Conservation (phyloP, 2,888 invertebrate species). For the Meiosimyza decipiens region DNA sequence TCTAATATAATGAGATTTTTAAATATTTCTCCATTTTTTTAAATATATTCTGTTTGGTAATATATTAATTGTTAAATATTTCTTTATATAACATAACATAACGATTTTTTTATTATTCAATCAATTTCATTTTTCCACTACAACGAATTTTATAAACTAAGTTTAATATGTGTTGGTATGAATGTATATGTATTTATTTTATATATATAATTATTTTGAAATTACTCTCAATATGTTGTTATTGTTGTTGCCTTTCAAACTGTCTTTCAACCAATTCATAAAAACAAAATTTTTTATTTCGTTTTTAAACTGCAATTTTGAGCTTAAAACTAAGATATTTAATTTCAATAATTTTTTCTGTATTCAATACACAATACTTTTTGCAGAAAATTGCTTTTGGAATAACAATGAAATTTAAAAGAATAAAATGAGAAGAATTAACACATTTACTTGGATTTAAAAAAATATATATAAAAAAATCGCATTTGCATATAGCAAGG, state of each 20-base stretch:
- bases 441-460: not conserved
- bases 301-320: constrained; percentile 10
- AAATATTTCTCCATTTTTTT: constrained; percentile 31
- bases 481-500: too few species aligned
- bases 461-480: constrained; percentile 1
- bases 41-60: constrained; percentile 42
- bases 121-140: constrained; percentile 50
- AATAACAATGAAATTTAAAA: not conserved
- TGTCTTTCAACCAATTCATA: constrained; percentile 3
- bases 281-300: not conserved
- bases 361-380: constrained; percentile 2
- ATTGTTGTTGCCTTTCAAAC: constrained; percentile 4
- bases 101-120: constrained; percentile 39
- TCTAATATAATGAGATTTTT: constrained; percentile 45
- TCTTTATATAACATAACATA: constrained; percentile 40
- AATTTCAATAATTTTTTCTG: constrained; percentile 18
- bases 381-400: not conserved
- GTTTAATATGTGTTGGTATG: constrained; percentile 53
- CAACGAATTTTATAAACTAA: constrained; percentile 59
- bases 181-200: constrained; percentile 42
- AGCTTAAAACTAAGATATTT: constrained; percentile 10
- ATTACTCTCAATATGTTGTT: constrained; percentile 19
- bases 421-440: too few species aligned
- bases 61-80: constrained; percentile 36
- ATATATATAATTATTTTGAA: constrained; percentile 41